Evolutionary conservation across 2,797 vertebrate species (phyloP).

Genomic region (Anas capensis): DNA sequence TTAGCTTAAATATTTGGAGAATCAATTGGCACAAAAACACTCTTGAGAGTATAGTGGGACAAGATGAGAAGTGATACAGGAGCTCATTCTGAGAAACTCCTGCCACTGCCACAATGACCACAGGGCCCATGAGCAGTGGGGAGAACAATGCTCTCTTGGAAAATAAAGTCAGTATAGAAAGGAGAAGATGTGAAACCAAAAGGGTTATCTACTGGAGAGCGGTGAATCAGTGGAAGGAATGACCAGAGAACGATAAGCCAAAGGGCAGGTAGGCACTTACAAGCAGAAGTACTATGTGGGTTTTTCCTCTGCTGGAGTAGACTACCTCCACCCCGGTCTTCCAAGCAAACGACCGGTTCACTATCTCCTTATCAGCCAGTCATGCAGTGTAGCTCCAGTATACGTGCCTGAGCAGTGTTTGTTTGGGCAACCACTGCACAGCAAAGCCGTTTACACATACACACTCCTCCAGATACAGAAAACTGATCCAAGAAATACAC

Average conservation of each 20-base stretch:
- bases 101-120: background rate
- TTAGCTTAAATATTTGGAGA: background rate
- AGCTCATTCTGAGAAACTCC: background rate
- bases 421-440: slow-evolving; percentile 6
- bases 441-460: background rate
- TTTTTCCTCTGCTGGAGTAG: background rate
- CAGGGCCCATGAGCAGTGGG: background rate
- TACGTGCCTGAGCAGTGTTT: background rate
- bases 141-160: background rate
- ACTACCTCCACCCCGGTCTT: background rate
- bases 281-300: background rate
- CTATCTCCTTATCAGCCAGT: background rate
- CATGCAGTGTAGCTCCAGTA: background rate
- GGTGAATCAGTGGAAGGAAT: background rate
- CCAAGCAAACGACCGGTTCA: background rate
- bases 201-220: background rate
- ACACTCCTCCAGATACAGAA: background rate
- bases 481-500: background rate
- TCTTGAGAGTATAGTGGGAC: background rate
- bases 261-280: background rate
- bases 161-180: background rate
- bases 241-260: background rate
- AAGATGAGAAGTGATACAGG: background rate
- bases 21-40: background rate
- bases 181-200: background rate